Conservation (phyloP, 2,797 vertebrate species). For the Harpagifer antarcticus region DNA sequence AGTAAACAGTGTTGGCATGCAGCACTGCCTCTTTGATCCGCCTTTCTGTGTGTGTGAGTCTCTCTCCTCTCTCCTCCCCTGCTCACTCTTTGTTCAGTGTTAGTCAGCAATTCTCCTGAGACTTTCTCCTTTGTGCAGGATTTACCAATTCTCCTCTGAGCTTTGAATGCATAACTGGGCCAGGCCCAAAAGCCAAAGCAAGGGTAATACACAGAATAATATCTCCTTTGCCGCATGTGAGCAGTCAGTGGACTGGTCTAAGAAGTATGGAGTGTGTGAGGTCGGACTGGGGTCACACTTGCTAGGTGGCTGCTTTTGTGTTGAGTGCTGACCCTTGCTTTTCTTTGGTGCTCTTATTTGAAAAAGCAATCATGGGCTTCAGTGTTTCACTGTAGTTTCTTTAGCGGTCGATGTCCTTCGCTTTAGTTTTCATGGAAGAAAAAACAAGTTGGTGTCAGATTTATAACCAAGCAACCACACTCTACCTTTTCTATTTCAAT, state of each 20-base stretch:
- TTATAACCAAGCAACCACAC: slow-evolving; percentile 3
- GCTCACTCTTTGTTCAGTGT: slow-evolving; percentile 70
- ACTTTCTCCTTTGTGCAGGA: slow-evolving; percentile 75
- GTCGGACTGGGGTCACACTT: slow-evolving; percentile 26
- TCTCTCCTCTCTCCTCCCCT: slow-evolving; percentile 14
- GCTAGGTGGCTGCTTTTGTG: slow-evolving; percentile 37
- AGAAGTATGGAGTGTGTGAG: slow-evolving; percentile 8
- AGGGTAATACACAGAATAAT: slow-evolving; percentile 29
- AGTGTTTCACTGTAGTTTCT: slow-evolving; percentile 20
- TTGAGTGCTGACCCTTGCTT: slow-evolving; percentile 14
- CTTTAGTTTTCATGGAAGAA: slow-evolving; percentile 24
- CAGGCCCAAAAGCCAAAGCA: slow-evolving; percentile 48
- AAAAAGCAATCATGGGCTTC: neutral
- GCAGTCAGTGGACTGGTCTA: slow-evolving; percentile 6
- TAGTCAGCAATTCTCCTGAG: slow-evolving; percentile 77
- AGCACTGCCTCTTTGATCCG: slow-evolving; percentile 62
- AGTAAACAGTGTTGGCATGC: slow-evolving; percentile 73
- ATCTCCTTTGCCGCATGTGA: slow-evolving; percentile 29
- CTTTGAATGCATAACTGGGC: slow-evolving; percentile 67
- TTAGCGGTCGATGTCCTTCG: slow-evolving; percentile 2
- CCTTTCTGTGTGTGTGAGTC: slow-evolving; percentile 39
- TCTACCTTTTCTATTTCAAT: slow-evolving; percentile 21
- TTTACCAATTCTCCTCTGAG: slow-evolving; percentile 68
- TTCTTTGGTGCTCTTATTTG: too few relatives aligned
- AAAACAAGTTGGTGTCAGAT: slow-evolving; percentile 10